Conservation (phyloP, 2,888 invertebrate species). For the Cephalotes varians region DNA sequence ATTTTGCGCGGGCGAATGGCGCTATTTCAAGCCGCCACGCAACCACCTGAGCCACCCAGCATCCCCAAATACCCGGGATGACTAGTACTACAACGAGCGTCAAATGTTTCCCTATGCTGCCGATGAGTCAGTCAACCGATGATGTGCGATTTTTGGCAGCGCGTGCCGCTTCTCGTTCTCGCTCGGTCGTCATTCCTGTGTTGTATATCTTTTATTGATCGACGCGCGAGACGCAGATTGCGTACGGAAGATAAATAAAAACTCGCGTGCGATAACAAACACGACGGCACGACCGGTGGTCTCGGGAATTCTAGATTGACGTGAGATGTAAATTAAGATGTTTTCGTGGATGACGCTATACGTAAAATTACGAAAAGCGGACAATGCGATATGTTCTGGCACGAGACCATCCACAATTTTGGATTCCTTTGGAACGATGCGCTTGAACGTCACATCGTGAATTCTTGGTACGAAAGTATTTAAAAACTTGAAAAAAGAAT, state of each 20-base stretch:
- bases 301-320: background rate
- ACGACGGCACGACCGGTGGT: background rate
- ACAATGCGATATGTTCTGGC: constrained; percentile 27
- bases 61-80: constrained; percentile 83
- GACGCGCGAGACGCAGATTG: background rate
- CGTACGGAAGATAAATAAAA: background rate
- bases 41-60: constrained; percentile 84
- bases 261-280: background rate
- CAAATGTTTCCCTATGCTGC: constrained; percentile 55
- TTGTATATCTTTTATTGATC: constrained; percentile 3
- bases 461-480: background rate
- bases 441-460: background rate
- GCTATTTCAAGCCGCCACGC: constrained; percentile 84
- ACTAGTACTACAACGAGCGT: constrained; percentile 72
- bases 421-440: background rate
- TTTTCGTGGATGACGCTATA: constrained; percentile 14
- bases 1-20: constrained; percentile 84
- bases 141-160: constrained; percentile 65
- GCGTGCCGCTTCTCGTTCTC: background rate
- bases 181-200: background rate
- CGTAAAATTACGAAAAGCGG: constrained; percentile 5
- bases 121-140: constrained; percentile 71
- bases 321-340: constrained; percentile 15
- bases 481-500: background rate
- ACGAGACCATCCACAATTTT: background rate